Conservation (phyloP, 2,113 vertebrate genomes). For the Proteles cristata region DNA sequence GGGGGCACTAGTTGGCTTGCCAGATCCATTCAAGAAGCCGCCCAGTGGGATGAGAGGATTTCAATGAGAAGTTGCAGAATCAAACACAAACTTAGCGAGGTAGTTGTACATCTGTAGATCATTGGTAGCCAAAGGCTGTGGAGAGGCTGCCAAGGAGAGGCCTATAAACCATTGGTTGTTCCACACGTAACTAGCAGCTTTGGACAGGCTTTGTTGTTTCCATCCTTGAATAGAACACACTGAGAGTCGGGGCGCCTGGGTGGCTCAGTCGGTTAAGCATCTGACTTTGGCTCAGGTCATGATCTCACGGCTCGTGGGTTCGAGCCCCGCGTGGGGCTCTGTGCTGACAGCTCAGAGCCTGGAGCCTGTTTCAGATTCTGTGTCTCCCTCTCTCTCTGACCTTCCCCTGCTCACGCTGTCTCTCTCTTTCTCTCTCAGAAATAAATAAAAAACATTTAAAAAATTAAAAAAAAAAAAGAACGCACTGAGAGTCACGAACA, state of each 20-base stretch:
- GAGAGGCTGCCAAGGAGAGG: not conserved
- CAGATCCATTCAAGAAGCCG: not conserved
- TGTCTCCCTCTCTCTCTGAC: too few species aligned
- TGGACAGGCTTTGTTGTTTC: not conserved
- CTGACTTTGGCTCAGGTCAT: too few species aligned
- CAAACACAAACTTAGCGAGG: not conserved
- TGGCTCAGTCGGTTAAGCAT: too few species aligned
- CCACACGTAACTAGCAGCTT: not conserved
- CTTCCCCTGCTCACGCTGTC: too few species aligned
- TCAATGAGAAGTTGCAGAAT: not conserved
- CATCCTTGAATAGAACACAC: not conserved
- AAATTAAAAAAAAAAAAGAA: not conserved
- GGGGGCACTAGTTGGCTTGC: not conserved
- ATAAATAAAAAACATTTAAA: too few species aligned
- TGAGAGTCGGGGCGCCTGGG: not conserved
- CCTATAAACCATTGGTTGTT: not conserved
- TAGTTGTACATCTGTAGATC: not conserved
- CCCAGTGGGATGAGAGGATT: not conserved
- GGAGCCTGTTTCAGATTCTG: too few species aligned
- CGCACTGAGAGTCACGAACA: not conserved
- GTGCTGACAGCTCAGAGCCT: too few species aligned
- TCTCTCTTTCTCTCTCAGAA: too few species aligned
- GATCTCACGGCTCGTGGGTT: too few species aligned
- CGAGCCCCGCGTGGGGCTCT: too few species aligned
- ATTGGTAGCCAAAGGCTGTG: not conserved